These are phyloP conservation scores for Ia io DNA, from an alignment of 2,113 vertebrate species.

Conservation along the genomic window DNA sequence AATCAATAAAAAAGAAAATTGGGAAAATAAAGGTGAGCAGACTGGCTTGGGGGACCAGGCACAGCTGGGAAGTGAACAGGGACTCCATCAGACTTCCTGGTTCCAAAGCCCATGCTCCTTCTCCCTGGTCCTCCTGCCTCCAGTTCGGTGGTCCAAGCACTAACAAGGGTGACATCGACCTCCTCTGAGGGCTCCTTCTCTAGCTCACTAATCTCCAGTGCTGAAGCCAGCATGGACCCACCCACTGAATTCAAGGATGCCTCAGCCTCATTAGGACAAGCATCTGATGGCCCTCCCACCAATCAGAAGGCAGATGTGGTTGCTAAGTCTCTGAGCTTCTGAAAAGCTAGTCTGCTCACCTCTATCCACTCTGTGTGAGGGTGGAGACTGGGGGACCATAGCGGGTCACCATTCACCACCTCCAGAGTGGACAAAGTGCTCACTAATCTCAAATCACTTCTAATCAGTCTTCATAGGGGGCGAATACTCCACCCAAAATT, in stretches of 20 bases:
- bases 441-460: background rate
- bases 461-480: background rate
- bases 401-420: background rate
- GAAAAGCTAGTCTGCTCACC: no score
- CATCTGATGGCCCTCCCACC: background rate
- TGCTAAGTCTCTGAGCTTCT: background rate
- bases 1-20: no score
- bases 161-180: accelerated
- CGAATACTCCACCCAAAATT: background rate
- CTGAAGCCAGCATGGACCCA: background rate
- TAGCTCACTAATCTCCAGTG: background rate
- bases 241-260: background rate
- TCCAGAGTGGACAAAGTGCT: background rate
- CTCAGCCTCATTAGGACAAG: background rate
- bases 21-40: background rate
- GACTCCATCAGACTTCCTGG: background rate
- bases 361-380: background rate
- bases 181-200: background rate
- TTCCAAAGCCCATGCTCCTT: background rate
- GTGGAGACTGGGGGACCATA: background rate
- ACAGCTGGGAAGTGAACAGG: accelerated
- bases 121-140: background rate
- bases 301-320: accelerated
- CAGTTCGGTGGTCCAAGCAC: background rate
- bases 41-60: background rate